A percentile compares a stretch with the other conserved stretches of the same genome.
These are phyloP conservation scores for Melanotaenia maccullochi DNA, from an alignment of 2,797 vertebrate genomes.

Conservation along the genomic window DNA sequence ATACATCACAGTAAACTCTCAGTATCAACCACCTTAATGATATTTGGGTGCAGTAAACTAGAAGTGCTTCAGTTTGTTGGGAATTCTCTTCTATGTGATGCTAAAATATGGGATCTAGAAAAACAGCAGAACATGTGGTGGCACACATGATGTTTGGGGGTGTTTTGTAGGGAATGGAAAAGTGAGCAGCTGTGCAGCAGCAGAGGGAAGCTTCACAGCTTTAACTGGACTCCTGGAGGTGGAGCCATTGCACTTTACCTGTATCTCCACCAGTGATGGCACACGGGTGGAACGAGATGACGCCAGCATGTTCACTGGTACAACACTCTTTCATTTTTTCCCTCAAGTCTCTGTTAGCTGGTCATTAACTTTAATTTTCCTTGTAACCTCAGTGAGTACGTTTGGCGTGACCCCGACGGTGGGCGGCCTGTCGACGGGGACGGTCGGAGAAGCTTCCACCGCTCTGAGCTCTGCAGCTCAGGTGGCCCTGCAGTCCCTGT, in stretches of 20 bases:
- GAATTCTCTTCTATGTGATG: no score
- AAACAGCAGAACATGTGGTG: no score
- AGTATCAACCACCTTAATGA: no score
- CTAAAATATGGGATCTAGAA: no score
- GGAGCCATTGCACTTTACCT: constrained; percentile 97
- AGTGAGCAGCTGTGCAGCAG: constrained; percentile 93
- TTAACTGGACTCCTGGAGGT: constrained; percentile 97
- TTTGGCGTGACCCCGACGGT: constrained; percentile 96
- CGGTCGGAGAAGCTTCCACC: constrained; percentile 95
- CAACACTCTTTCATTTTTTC: neutral
- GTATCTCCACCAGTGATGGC: constrained; percentile 98
- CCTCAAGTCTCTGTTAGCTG: neutral
- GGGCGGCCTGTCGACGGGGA: constrained; percentile 93
- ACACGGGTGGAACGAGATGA: constrained; percentile 99
- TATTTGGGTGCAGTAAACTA: no score
- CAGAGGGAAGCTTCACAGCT: constrained; percentile 99
- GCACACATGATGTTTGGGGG: no score
- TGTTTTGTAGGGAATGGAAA: constrained; percentile 90
- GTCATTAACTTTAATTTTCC: neutral
- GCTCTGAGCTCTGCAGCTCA: constrained; percentile 98
- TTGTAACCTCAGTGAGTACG: constrained; percentile 90
- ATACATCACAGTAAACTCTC: no score
- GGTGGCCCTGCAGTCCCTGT: constrained; percentile 99
- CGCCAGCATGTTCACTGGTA: constrained; percentile 97
- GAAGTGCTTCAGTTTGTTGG: no score